phyloP scores from a whole-genome alignment of 2,113 vertebrate genomes.

The Amphilophus citrinellus region DNA sequence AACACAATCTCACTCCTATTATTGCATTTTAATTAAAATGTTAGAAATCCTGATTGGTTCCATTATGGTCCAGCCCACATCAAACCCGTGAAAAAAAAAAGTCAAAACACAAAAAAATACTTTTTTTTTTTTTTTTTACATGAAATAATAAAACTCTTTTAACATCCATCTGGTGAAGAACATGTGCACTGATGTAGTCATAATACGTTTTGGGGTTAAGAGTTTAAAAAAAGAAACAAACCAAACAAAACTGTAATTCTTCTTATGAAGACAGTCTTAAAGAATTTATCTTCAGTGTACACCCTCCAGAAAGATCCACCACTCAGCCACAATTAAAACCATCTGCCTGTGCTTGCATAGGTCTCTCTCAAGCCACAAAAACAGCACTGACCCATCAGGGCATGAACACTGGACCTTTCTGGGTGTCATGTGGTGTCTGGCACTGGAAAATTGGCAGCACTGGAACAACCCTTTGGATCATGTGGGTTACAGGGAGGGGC shows the following conservation, averaged over 20 bases:
- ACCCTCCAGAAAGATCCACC: not conserved
- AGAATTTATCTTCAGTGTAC: not conserved
- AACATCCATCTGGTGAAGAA: not conserved
- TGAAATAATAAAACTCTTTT: not conserved
- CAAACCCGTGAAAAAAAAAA: not conserved
- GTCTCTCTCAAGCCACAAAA: not conserved
- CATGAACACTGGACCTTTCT: conserved; percentile 1
- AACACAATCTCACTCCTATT: not conserved
- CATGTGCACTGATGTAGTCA: not conserved
- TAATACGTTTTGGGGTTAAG: not conserved
- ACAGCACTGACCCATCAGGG: not conserved
- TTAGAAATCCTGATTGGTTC: not conserved
- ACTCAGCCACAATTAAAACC: not conserved
- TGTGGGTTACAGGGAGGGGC: not conserved
- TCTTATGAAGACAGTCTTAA: conserved; percentile 1
- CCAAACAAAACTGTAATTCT: not conserved
- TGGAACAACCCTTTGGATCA: not conserved
- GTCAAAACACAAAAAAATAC: not conserved
- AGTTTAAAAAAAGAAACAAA: not conserved
- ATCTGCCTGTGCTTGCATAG: not conserved
- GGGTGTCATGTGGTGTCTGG: not conserved
- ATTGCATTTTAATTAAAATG: conserved; percentile 7
- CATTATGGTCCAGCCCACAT: not conserved
- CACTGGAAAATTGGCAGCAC: not conserved
- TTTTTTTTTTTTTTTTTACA: not conserved